Percentiles rank a stretch among this genome's conserved stretches.
Conservation (phyloP, 35 echinoderm and acorn worm genomes). For the Lytechinus pictus region DNA sequence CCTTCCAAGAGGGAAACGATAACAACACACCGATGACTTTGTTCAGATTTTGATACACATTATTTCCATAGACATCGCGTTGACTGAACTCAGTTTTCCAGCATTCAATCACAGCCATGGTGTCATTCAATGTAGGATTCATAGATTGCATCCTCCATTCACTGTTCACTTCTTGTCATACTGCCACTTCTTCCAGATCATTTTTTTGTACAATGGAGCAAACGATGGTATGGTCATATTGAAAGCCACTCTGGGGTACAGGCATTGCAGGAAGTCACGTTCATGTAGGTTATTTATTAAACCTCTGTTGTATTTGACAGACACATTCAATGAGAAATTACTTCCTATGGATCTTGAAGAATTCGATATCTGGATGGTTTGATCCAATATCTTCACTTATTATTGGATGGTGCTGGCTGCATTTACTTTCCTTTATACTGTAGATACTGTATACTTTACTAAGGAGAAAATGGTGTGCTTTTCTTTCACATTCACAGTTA, state of each 20-base stretch:
- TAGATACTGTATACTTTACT: too few species aligned
- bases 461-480: too few species aligned
- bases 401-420: too few species aligned
- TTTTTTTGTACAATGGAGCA: slow-evolving; percentile 29
- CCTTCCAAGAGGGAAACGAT: slow-evolving; percentile 32
- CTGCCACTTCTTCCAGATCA: background rate
- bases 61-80: background rate
- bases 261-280: background rate
- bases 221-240: slow-evolving; percentile 33
- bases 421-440: too few species aligned
- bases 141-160: slow-evolving; percentile 51
- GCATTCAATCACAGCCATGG: slow-evolving; percentile 19
- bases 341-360: too few species aligned
- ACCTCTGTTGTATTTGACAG: too few species aligned
- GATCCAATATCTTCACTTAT: too few species aligned
- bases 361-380: too few species aligned
- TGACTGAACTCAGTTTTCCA: slow-evolving; percentile 32
- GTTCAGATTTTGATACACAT: slow-evolving; percentile 18
- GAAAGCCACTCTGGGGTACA: slow-evolving; percentile 31
- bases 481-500: too few species aligned
- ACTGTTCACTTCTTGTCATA: slow-evolving; percentile 38
- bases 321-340: too few species aligned
- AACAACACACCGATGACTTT: slow-evolving; percentile 32
- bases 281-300: too few species aligned
- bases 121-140: slow-evolving; percentile 6